Evolutionary conservation across 2,113 vertebrate genomes (phyloP).

Genomic region (Sebastes schlegelii): DNA sequence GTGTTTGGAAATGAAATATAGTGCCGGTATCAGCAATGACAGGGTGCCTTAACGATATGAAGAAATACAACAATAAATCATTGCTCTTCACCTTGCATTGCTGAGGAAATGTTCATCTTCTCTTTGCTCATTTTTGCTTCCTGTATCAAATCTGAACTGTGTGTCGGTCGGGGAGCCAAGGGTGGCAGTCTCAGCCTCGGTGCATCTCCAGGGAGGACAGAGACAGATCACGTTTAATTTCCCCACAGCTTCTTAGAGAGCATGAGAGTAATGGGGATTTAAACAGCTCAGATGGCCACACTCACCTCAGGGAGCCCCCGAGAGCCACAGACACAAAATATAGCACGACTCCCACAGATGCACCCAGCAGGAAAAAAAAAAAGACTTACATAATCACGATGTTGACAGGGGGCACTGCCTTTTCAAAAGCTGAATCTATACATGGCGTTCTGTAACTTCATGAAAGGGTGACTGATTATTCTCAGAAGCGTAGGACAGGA

Average conservation of each 20-base stretch:
- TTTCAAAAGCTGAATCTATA: slow-evolving; percentile 28
- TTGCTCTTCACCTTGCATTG: not conserved
- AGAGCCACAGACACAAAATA: slow-evolving; percentile 32
- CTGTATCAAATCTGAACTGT: slow-evolving; percentile 28
- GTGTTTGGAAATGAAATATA: not conserved
- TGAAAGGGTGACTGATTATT: slow-evolving; percentile 40
- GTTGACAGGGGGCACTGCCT: slow-evolving; percentile 17
- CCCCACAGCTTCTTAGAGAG: slow-evolving; percentile 49
- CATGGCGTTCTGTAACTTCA: slow-evolving; percentile 17
- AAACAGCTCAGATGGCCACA: slow-evolving; percentile 52
- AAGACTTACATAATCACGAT: slow-evolving; percentile 53
- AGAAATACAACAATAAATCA: slow-evolving; percentile 4
- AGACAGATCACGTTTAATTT: slow-evolving; percentile 80
- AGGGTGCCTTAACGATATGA: not conserved
- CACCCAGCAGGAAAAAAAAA: slow-evolving; percentile 16
- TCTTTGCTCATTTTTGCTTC: slow-evolving; percentile 15
- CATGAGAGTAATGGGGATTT: slow-evolving; percentile 67
- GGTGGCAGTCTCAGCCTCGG: not conserved
- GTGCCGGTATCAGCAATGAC: not conserved
- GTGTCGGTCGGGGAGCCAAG: not conserved
- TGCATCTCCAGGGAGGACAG: slow-evolving; percentile 39
- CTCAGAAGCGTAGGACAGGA: slow-evolving; percentile 32
- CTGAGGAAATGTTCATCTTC: not conserved
- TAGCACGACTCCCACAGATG: slow-evolving; percentile 46
- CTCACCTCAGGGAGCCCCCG: slow-evolving; percentile 53